A percentile compares a stretch with the other conserved stretches of the same genome.
These are phyloP conservation scores for Nephrocerus scutellatus DNA, from an alignment of 2,888 invertebrate species.

Conservation along the genomic window DNA sequence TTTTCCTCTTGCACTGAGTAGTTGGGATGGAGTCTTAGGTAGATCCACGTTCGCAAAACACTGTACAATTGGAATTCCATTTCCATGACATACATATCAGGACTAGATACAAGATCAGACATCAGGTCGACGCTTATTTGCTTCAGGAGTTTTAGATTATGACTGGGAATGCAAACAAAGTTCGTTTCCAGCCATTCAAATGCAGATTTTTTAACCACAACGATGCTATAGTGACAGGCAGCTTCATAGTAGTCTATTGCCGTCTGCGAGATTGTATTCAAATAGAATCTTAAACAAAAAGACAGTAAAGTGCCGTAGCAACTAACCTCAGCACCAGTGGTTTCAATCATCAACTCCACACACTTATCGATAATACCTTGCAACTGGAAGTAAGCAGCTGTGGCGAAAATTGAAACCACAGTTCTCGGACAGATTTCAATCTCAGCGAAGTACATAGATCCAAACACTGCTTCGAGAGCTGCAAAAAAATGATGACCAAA, in stretches of 20 bases:
- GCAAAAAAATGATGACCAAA: slow-evolving; percentile 27
- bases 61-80: slow-evolving; percentile 71
- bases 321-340: slow-evolving; percentile 56
- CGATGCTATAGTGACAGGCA: slow-evolving; percentile 60
- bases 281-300: too few species aligned
- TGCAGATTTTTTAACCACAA: slow-evolving; percentile 55
- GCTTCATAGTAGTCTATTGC: slow-evolving; percentile 63
- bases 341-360: slow-evolving; percentile 65
- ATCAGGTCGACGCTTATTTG: slow-evolving; percentile 62
- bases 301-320: too few species aligned
- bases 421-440: slow-evolving; percentile 60
- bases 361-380: slow-evolving; percentile 69
- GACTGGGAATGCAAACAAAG: slow-evolving; percentile 55
- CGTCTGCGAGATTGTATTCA: slow-evolving; percentile 53
- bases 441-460: slow-evolving; percentile 70
- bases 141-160: slow-evolving; percentile 52
- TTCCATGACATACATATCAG: slow-evolving; percentile 65
- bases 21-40: slow-evolving; percentile 50
- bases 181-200: slow-evolving; percentile 66
- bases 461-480: slow-evolving; percentile 65
- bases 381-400: slow-evolving; percentile 67
- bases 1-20: slow-evolving; percentile 33
- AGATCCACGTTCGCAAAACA: slow-evolving; percentile 64
- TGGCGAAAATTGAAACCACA: slow-evolving; percentile 62
- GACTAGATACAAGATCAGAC: slow-evolving; percentile 56